A percentile compares a stretch with the other conserved stretches of the same genome.
Conservation (phyloP, 2,888 invertebrate genomes). For the Cerastoderma edule region DNA sequence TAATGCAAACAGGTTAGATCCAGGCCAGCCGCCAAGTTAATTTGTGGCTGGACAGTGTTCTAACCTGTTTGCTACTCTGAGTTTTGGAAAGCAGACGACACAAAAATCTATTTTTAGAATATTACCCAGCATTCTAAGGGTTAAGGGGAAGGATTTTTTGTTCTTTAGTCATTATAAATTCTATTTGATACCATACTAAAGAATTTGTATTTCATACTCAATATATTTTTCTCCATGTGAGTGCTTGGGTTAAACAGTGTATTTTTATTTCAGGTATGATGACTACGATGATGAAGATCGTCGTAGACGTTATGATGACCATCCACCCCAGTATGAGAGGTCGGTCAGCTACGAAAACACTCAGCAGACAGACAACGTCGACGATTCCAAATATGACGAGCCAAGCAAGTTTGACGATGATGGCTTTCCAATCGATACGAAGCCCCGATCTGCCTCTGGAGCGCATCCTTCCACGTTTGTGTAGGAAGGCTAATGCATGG, state of each 20-base stretch:
- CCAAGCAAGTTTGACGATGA: conserved; percentile 71
- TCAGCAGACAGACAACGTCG: conserved; percentile 35
- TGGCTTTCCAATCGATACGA: conserved; percentile 60
- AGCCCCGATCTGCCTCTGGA: conserved; percentile 6
- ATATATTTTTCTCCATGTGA: no score
- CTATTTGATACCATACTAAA: background rate
- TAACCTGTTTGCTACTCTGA: no score
- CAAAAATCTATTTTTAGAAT: no score
- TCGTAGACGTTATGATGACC: background rate
- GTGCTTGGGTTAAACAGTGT: no score
- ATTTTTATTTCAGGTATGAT: conserved; percentile 29
- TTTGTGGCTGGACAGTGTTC: no score
- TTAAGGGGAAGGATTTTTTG: no score
- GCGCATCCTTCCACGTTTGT: conserved; percentile 44
- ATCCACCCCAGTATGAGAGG: conserved; percentile 14
- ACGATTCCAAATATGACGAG: conserved; percentile 58
- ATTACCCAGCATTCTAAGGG: no score
- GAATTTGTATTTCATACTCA: background rate
- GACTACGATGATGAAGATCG: conserved; percentile 44
- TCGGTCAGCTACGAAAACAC: conserved; percentile 23
- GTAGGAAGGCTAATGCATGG: background rate
- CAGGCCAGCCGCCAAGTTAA: background rate
- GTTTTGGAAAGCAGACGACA: no score
- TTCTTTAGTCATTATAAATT: background rate
- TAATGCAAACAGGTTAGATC: no score